These are phyloP conservation scores for Dendrolimus punctatus DNA, from an alignment of 1,140 invertebrate genomes.

Conservation along the genomic window DNA sequence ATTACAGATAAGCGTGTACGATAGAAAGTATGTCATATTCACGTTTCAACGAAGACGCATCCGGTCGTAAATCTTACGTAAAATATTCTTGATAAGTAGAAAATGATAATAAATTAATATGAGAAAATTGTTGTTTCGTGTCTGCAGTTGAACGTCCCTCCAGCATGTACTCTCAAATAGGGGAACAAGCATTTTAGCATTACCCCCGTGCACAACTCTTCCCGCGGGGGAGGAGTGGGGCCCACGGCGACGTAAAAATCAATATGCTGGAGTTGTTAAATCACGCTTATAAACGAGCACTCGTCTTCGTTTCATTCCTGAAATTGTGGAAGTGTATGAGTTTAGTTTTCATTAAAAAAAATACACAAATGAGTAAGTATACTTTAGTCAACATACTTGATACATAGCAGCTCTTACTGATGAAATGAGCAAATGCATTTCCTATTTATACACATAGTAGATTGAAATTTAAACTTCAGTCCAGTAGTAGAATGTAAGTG, in stretches of 20 bases:
- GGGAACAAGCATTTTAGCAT: conserved; percentile 72
- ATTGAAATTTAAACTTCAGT: too few species aligned
- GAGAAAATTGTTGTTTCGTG: conserved; percentile 38
- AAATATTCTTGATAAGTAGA: conserved; percentile 45
- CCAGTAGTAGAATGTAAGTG: too few species aligned
- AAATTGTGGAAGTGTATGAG: conserved; percentile 53
- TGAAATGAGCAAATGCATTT: too few species aligned
- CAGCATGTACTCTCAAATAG: conserved; percentile 71
- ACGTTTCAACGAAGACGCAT: conserved; percentile 48
- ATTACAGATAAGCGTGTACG: conserved; percentile 40
- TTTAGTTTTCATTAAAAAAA: conserved; percentile 29
- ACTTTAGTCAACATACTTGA: too few species aligned
- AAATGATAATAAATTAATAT: conserved; percentile 32
- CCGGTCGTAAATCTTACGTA: conserved; percentile 57
- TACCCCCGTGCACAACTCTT: conserved; percentile 72
- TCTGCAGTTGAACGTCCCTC: conserved; percentile 49
- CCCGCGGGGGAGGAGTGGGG: conserved; percentile 67
- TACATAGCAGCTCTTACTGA: too few species aligned
- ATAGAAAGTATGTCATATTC: conserved; percentile 61
- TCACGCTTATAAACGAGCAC: conserved; percentile 81
- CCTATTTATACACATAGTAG: too few species aligned
- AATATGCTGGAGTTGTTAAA: conserved; percentile 82
- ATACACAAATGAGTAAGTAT: not conserved
- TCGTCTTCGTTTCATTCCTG: conserved; percentile 73
- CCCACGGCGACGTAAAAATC: conserved; percentile 77